phyloP scores from a whole-genome alignment of 2,113 vertebrate species.

The Vireo altiloquus region DNA sequence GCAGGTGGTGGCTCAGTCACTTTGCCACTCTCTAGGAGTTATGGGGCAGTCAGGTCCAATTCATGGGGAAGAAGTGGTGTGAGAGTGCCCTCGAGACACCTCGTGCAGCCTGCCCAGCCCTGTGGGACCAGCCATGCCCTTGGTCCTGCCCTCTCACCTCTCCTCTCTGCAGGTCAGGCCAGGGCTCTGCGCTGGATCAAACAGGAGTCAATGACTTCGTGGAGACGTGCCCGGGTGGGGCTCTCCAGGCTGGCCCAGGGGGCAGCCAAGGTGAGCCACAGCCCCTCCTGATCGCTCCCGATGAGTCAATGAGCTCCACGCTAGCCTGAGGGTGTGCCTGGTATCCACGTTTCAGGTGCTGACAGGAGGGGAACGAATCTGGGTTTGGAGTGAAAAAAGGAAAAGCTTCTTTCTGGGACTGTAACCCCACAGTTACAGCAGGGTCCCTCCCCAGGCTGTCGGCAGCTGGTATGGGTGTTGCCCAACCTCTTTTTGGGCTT shows the following conservation, averaged over 20 bases:
- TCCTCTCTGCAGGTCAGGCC: background rate
- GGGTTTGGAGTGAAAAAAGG: background rate
- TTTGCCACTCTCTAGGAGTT: background rate
- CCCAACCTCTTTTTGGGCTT: background rate
- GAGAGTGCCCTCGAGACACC: background rate
- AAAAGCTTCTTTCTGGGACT: background rate
- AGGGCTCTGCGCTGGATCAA: background rate
- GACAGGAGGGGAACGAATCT: background rate
- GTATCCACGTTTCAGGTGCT: background rate
- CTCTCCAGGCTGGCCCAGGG: background rate
- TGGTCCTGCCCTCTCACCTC: background rate
- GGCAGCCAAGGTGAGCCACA: background rate
- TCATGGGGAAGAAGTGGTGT: background rate
- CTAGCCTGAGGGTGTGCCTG: background rate
- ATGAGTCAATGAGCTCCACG: background rate
- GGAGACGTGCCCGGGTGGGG: conserved; percentile 14
- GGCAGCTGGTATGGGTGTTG: background rate
- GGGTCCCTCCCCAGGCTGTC: background rate
- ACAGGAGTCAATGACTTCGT: background rate
- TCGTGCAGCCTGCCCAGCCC: background rate
- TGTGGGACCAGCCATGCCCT: background rate
- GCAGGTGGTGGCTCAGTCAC: background rate
- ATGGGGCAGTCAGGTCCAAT: background rate
- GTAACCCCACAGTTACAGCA: background rate
- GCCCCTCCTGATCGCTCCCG: background rate